Evolutionary conservation across 30 jellyfish, hydroid and myxozoan genomes (phyloP).

Genomic region (Cassiopea xamachana): DNA sequence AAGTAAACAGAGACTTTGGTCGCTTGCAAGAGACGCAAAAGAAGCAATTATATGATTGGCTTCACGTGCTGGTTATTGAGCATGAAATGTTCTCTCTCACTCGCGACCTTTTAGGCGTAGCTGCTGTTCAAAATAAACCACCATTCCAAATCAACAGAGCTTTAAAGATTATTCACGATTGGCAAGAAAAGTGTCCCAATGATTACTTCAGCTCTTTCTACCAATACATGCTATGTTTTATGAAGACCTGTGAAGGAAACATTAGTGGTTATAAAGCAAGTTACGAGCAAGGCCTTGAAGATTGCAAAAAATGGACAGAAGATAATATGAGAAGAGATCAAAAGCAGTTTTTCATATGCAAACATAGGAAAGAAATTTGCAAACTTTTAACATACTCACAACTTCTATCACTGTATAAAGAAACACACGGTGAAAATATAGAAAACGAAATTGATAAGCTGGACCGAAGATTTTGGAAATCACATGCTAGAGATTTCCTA

Average conservation of each 20-base stretch:
- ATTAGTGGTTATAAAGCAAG: slow-evolving; percentile 10
- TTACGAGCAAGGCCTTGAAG: slow-evolving; percentile 28
- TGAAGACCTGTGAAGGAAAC: slow-evolving; percentile 24
- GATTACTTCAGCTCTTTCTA: slow-evolving; percentile 52
- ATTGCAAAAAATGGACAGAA: slow-evolving; percentile 25
- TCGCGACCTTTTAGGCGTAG: slow-evolving; percentile 34
- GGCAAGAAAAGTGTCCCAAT: slow-evolving; percentile 28
- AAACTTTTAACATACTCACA: slow-evolving; percentile 7
- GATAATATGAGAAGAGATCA: background rate
- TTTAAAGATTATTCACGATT: background rate
- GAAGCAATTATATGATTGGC: background rate
- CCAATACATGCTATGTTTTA: slow-evolving; percentile 47
- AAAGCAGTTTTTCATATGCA: slow-evolving; percentile 28
- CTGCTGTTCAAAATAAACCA: slow-evolving; percentile 17
- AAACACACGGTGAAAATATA: background rate
- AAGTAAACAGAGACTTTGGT: slow-evolving; percentile 23
- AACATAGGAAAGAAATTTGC: slow-evolving; percentile 18
- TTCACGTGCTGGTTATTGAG: slow-evolving; percentile 19
- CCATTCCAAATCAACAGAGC: slow-evolving; percentile 31
- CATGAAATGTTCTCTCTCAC: slow-evolving; percentile 18
- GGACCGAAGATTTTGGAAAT: slow-evolving; percentile 29
- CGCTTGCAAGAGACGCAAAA: background rate
- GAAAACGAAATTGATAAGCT: background rate
- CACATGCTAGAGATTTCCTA: slow-evolving; percentile 19
- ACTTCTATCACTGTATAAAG: background rate